Evolutionary conservation across 2,888 invertebrate genomes (phyloP).

Genomic region (Neuroscelio doddi): DNA sequence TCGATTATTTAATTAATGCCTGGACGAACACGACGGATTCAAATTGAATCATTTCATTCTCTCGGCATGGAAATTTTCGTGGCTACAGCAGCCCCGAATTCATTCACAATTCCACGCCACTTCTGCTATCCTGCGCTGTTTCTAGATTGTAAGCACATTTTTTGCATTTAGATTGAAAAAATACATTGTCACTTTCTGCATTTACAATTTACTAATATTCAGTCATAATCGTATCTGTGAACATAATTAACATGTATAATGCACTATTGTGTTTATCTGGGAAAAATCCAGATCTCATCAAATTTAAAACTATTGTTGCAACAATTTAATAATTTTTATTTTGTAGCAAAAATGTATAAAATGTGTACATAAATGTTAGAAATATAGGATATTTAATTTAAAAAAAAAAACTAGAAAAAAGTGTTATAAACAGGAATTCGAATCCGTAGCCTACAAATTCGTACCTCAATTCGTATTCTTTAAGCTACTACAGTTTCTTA

Average conservation of each 20-base stretch:
- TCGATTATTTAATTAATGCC: slow-evolving; percentile 42
- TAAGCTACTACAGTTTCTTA: too few species aligned
- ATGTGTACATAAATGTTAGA: too few species aligned
- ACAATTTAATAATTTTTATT: too few species aligned
- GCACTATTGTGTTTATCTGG: background rate
- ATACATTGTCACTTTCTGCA: slow-evolving; percentile 4
- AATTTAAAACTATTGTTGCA: too few species aligned
- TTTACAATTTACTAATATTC: slow-evolving; percentile 6
- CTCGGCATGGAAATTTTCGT: slow-evolving; percentile 21
- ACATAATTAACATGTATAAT: background rate
- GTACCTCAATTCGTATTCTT: too few species aligned
- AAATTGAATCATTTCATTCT: slow-evolving; percentile 35
- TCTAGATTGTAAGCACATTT: slow-evolving; percentile 17
- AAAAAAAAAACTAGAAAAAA: too few species aligned
- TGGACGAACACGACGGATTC: slow-evolving; percentile 28
- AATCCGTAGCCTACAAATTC: too few species aligned
- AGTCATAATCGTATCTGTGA: background rate
- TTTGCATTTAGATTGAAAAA: slow-evolving; percentile 17
- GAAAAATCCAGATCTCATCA: background rate
- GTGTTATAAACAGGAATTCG: too few species aligned
- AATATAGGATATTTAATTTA: too few species aligned
- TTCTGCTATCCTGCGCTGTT: background rate
- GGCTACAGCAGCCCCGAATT: background rate
- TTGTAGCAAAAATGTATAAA: too few species aligned
- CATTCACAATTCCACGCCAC: too few species aligned